Evolutionary conservation across 2,888 invertebrate genomes (phyloP).

Genomic region (Cryptus armator): DNA sequence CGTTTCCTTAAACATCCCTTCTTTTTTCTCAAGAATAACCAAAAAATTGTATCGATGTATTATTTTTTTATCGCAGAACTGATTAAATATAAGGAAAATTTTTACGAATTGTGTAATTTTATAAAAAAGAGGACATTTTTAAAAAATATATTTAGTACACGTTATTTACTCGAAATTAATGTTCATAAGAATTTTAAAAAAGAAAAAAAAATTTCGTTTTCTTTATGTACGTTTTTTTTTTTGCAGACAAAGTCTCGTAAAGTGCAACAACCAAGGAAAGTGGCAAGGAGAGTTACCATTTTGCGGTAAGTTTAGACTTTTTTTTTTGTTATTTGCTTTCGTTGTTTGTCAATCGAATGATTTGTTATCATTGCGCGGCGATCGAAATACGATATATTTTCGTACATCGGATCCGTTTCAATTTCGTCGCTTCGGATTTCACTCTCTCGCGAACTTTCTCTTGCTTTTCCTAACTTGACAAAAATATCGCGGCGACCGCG

Average conservation of each 20-base stretch:
- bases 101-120: too few species aligned
- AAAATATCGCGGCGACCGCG: conserved; percentile 44
- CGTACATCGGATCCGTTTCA: conserved; percentile 44
- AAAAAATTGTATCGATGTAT: neutral
- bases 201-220: too few species aligned
- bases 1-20: conserved; percentile 20
- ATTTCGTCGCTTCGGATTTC: conserved; percentile 31
- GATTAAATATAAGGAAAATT: neutral
- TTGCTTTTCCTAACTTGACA: conserved; percentile 33
- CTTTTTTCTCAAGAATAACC: neutral
- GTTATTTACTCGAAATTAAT: too few species aligned
- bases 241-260: conserved; percentile 87
- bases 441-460: conserved; percentile 64
- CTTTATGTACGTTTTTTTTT: conserved; percentile 65
- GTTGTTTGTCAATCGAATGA: neutral
- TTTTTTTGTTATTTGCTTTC: neutral
- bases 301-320: conserved; percentile 89
- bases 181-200: too few species aligned
- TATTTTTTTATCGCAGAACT: neutral
- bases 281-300: conserved; percentile 94
- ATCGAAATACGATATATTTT: conserved; percentile 41
- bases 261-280: conserved; percentile 90
- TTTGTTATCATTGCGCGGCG: neutral
- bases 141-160: too few species aligned
- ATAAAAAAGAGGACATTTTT: too few species aligned